Base-by-base conservation (phyloP, 2,797 vertebrate genomes). In the Lagodon rhomboides region DNA sequence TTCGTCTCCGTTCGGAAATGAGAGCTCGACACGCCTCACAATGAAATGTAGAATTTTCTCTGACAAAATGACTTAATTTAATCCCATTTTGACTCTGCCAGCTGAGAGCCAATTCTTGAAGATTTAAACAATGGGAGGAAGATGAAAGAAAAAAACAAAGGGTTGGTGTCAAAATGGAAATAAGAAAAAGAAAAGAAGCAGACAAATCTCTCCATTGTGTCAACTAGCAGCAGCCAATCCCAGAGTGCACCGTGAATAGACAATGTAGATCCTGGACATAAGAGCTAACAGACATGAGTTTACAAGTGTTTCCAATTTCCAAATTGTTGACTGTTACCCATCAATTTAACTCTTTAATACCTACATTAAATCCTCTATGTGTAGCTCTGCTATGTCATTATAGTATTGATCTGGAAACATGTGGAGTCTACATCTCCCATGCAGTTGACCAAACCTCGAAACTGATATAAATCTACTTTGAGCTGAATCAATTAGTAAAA, bases 11-110 rank as follows among this genome's bases (percentile, higher is more conserved):
- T 58, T 77, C 71, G 72, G 51, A 82, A 75, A 63, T 85, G 62
- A 80, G 81, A 85, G 81, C 49, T 46, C 78, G 53, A 73, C 80
- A 81, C 78, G 56, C 16, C 66, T 66, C 81, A 30, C 3, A n/a
- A 47, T 51, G 25, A 86, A 70, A 73, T 27, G 16, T 15, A 66
- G 61, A 84, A 73, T 71, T 17, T n/a, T 34, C 30, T 46, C 60
- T 41, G 46, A 54, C 58, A 67, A 79, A 75, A 30, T 18, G 60
- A 75, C 46, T 67, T 62, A 50, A 64, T 68, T 49, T 77, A 56
- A 78, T 71, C 77, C 55, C 13, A 10, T 64, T 68, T 70, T 47
- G n/a, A 65, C 56, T 4, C 15, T 7, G 38, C 63, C 15, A 23
- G 25, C 38, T n/a, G 30, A 44, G 41, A 34, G 34, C 18, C 44